A percentile compares a stretch with the other conserved stretches of the same genome.
phyloP scores from a whole-genome alignment of 2,797 vertebrate species.

The Notamacropus eugenii region DNA sequence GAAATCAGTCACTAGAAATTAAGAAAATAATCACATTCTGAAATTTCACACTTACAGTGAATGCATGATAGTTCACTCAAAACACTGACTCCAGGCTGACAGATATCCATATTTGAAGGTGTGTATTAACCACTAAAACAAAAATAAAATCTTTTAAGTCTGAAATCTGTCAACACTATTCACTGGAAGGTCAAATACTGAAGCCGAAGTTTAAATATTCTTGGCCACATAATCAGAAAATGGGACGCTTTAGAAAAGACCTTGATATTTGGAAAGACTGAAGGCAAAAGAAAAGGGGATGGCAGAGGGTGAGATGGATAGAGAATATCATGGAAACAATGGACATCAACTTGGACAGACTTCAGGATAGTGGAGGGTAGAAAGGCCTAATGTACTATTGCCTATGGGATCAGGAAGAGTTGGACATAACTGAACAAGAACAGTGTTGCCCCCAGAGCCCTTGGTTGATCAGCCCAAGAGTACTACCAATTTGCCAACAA shows the following conservation, averaged over 20 bases:
- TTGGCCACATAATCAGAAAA: too few species aligned
- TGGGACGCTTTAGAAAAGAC: too few species aligned
- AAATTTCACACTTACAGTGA: background rate
- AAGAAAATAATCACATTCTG: background rate
- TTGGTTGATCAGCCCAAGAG: background rate
- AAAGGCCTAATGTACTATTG: background rate
- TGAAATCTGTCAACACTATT: background rate
- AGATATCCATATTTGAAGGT: background rate
- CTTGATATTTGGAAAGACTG: too few species aligned
- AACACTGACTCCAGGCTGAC: background rate
- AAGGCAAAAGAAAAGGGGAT: too few species aligned
- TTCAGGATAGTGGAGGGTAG: background rate
- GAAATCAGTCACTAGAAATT: background rate
- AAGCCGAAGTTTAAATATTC: too few species aligned
- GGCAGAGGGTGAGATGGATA: too few species aligned
- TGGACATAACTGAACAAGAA: background rate
- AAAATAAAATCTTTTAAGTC: background rate
- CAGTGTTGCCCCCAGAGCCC: background rate
- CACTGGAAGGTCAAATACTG: too few species aligned
- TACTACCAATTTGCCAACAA: background rate
- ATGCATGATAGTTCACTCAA: background rate
- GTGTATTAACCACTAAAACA: background rate
- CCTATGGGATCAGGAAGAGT: background rate
- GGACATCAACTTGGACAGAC: background rate
- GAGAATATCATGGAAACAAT: too few species aligned